A percentile compares a stretch with the other conserved stretches of the same genome.
These are phyloP conservation scores for Bettongia penicillata DNA, from an alignment of 2,113 vertebrate genomes.

Conservation along the genomic window DNA sequence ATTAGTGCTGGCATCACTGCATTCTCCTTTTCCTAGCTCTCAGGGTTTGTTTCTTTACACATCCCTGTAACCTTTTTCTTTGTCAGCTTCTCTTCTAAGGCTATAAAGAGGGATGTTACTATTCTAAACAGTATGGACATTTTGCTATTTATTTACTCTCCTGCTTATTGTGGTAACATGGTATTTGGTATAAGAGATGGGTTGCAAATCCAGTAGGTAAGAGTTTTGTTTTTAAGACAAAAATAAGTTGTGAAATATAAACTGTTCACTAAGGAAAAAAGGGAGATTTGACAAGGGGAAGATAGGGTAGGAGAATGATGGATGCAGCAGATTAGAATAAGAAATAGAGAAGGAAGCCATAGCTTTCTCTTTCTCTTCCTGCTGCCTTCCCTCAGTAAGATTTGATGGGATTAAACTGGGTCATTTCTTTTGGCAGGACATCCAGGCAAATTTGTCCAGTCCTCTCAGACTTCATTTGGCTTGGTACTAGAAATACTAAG, in stretches of 20 bases:
- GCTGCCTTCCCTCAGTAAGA: slow-evolving; percentile 26
- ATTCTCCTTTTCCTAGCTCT: neutral
- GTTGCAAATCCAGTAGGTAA: slow-evolving; percentile 36
- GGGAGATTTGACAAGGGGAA: slow-evolving; percentile 61
- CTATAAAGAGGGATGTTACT: slow-evolving; percentile 5
- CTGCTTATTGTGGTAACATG: neutral
- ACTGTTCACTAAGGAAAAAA: slow-evolving; percentile 49
- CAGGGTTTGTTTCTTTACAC: neutral
- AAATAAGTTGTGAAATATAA: slow-evolving; percentile 39
- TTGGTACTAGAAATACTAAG: neutral
- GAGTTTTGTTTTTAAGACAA: slow-evolving; percentile 55
- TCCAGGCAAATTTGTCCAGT: neutral
- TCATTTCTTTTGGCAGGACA: neutral
- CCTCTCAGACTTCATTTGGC: neutral
- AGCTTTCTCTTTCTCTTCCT: neutral
- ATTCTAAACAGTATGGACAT: neutral
- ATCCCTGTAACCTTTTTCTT: neutral
- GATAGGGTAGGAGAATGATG: slow-evolving; percentile 59
- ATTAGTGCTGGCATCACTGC: neutral
- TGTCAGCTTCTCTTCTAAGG: neutral
- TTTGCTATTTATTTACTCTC: neutral
- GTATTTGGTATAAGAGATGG: slow-evolving; percentile 42
- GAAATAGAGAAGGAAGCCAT: neutral
- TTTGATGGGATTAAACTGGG: neutral
- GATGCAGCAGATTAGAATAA: slow-evolving; percentile 57